Conservation (phyloP, 2,888 invertebrate species). For the Perithous albicinctus region DNA sequence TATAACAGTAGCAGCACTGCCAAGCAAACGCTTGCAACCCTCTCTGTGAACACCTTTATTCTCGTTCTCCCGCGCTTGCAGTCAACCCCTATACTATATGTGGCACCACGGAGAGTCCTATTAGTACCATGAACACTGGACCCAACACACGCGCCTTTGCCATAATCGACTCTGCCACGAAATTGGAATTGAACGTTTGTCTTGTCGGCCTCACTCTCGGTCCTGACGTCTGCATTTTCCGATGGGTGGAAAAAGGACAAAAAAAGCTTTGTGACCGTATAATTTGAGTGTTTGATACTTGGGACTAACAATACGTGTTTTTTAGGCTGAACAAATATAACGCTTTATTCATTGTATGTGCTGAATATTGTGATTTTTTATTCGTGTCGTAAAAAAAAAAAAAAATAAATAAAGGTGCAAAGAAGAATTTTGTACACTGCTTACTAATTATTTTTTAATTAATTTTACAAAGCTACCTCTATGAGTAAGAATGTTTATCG, state of each 20-base stretch:
- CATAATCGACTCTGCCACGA: slow-evolving; percentile 55
- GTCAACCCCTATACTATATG: slow-evolving; percentile 36
- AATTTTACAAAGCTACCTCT: no score
- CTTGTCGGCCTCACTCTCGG: neutral
- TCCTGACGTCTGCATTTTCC: neutral
- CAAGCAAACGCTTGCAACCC: slow-evolving; percentile 51
- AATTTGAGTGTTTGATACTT: no score
- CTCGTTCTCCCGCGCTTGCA: slow-evolving; percentile 56
- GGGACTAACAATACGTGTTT: no score
- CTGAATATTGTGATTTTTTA: no score
- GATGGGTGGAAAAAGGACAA: neutral
- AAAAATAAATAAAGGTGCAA: no score
- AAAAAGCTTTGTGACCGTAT: no score
- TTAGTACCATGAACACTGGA: slow-evolving; percentile 38
- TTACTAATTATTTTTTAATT: no score
- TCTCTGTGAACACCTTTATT: slow-evolving; percentile 35
- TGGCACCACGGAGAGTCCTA: slow-evolving; percentile 28
- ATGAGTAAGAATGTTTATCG: no score
- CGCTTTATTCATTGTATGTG: no score
- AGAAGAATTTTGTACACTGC: no score
- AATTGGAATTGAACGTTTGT: slow-evolving; percentile 34
- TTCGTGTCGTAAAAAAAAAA: no score
- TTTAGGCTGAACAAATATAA: no score
- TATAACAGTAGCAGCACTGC: slow-evolving; percentile 65
- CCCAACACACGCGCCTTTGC: slow-evolving; percentile 21